Evolutionary conservation across 2,888 invertebrate genomes (phyloP).

Genomic region (Drosophila colorata): DNA sequence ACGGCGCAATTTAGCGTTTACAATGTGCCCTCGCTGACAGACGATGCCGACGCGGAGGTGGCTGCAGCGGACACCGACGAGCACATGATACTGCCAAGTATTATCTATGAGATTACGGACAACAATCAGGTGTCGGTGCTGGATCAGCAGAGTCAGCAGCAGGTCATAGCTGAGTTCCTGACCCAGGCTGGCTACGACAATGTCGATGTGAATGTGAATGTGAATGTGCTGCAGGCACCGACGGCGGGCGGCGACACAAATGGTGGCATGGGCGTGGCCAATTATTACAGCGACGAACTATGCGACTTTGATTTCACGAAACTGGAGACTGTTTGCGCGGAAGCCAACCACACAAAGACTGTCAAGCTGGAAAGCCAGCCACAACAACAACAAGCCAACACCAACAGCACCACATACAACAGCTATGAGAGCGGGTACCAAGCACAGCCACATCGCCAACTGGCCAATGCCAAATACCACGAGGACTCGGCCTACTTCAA

Average conservation of each 20-base stretch:
- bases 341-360: conserved; percentile 70
- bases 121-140: conserved; percentile 76
- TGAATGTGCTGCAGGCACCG: conserved; percentile 54
- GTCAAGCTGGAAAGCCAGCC: conserved; percentile 70
- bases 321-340: conserved; percentile 75
- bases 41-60: conserved; percentile 51
- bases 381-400: conserved; percentile 39
- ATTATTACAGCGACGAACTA: conserved; percentile 58
- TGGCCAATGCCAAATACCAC: conserved; percentile 73
- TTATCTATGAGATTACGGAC: conserved; percentile 80
- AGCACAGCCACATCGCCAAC: conserved; percentile 50
- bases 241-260: conserved; percentile 1
- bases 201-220: conserved; percentile 63
- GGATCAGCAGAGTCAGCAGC: conserved; percentile 81
- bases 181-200: conserved; percentile 79
- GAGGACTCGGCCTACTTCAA: conserved; percentile 77
- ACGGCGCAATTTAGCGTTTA: conserved; percentile 74
- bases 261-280: conserved; percentile 8
- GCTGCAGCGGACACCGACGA: conserved; percentile 42
- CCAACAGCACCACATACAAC: conserved; percentile 41
- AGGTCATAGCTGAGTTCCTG: conserved; percentile 80
- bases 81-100: conserved; percentile 74
- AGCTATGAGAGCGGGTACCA: conserved; percentile 27
- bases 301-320: conserved; percentile 74
- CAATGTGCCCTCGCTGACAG: conserved; percentile 80